Evolutionary conservation across 2,797 vertebrate genomes (phyloP), one percentile per base, ranked within the genome.

Genomic region (Atherinosoma microstoma): DNA sequence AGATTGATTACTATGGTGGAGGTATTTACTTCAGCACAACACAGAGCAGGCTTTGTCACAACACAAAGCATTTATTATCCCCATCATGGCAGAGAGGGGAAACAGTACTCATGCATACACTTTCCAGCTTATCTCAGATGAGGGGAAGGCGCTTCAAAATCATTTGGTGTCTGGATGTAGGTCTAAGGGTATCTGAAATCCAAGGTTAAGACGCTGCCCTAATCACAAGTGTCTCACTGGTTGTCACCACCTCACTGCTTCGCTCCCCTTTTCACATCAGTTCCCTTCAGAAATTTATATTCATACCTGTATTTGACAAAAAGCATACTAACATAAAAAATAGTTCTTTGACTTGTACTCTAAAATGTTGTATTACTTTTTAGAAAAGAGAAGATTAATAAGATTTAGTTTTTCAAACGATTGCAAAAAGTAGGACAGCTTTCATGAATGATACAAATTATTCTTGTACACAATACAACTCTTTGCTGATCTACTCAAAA

Each of bases 21-120:
- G 81, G 65, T 73, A 80, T 86, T 75, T 40, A 51, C 58, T 80
- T 75, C 62, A 60, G 66, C 45, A 67, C 68, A 73, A 64, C 75
- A 91, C 87, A 90, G 82, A 73, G 73, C 47, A 51, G 64, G 71
- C 85, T 87, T 91, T 91, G 88, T 91, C 67, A 56, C 65, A 64
- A 73, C 69, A 92, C 91, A 93, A 89, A 86, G 85, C 86, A 75
- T 91, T 85, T 91, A 91, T 91, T 91, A 87, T 88, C 72, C 58
- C 61, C 70, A 62, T 75, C 36, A 10, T 73, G 57, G 47, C 40
- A 62, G 56, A 84, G 40, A 84, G 67, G 58, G 78, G 82, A 88
- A 83, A 79, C 65, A 66, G 80, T 67, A 71, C 64, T 84, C 76
- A 54, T 59, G 64, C 58, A 80, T 64, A 57, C 63, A 70, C 82